phyloP scores from a whole-genome alignment of 2,888 invertebrate genomes.

The Epirrita christyi region DNA sequence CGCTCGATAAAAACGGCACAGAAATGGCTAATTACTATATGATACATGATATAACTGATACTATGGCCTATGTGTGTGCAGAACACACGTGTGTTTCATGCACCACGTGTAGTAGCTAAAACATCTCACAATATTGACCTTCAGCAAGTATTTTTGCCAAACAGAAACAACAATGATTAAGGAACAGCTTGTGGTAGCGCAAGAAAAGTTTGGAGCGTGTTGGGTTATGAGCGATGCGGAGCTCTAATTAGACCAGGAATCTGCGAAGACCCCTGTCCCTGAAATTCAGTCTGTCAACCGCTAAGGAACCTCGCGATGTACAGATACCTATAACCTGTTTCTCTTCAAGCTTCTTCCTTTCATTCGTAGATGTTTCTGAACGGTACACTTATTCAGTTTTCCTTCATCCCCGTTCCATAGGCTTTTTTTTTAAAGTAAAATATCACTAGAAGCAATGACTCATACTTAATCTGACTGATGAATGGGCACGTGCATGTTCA shows the following conservation, averaged over 20 bases:
- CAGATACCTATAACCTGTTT: too few species aligned
- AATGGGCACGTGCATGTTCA: conserved; percentile 18
- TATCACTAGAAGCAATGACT: conserved; percentile 6
- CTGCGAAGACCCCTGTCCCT: conserved; percentile 7
- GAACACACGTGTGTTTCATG: too few species aligned
- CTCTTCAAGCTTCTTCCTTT: too few species aligned
- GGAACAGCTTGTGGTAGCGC: conserved; percentile 11
- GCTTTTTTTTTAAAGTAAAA: too few species aligned
- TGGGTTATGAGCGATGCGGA: conserved; percentile 15
- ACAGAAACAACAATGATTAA: conserved; percentile 16
- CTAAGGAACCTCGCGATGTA: not conserved
- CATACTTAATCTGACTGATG: conserved; percentile 15
- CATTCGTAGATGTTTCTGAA: too few species aligned
- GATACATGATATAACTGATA: too few species aligned
- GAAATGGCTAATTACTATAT: too few species aligned
- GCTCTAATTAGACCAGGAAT: conserved; percentile 17
- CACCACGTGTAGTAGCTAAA: not conserved
- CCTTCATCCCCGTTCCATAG: too few species aligned
- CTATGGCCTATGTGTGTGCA: too few species aligned
- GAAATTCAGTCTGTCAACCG: conserved; percentile 5
- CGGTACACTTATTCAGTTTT: too few species aligned
- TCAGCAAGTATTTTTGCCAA: conserved; percentile 1
- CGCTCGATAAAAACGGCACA: too few species aligned
- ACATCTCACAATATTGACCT: conserved; percentile 1
- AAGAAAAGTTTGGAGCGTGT: conserved; percentile 20